These are phyloP conservation scores for Solen grandis DNA, from an alignment of 1,140 invertebrate species.

Conservation along the genomic window DNA sequence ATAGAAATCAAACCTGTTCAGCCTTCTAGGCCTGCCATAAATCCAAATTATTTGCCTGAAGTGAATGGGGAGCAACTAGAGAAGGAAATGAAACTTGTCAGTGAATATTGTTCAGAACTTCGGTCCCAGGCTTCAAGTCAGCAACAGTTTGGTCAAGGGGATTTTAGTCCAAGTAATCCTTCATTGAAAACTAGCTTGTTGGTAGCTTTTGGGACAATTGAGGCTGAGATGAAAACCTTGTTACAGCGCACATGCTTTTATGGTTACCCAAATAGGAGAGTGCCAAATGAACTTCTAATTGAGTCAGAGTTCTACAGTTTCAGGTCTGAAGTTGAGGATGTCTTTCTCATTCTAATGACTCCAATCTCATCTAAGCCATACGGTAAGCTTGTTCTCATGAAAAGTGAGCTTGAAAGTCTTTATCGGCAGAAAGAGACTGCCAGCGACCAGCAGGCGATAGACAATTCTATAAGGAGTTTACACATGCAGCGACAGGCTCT, in stretches of 20 bases:
- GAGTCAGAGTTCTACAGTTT: slow-evolving; percentile 16
- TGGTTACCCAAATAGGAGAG: slow-evolving; percentile 48
- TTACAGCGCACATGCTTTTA: slow-evolving; percentile 37
- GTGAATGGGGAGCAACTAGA: slow-evolving; percentile 25
- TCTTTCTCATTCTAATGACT: slow-evolving; percentile 50
- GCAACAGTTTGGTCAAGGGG: no score
- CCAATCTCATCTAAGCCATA: slow-evolving; percentile 45
- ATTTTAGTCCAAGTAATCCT: no score
- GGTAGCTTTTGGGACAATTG: slow-evolving; percentile 14
- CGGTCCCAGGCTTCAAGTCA: background rate
- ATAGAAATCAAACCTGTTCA: background rate
- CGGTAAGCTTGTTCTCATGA: slow-evolving; percentile 24
- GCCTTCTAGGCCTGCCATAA: background rate
- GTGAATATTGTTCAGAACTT: background rate
- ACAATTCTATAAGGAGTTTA: slow-evolving; percentile 6
- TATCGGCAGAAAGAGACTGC: background rate
- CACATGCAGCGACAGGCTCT: slow-evolving; percentile 44
- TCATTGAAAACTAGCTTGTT: background rate
- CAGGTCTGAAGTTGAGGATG: slow-evolving; percentile 43
- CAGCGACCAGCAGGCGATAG: background rate
- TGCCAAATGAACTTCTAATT: slow-evolving; percentile 45
- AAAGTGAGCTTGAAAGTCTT: background rate
- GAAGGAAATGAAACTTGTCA: slow-evolving; percentile 22
- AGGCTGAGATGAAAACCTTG: slow-evolving; percentile 39
- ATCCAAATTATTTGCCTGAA: slow-evolving; percentile 39